Conservation (phyloP, 2,113 vertebrate species). For the Elaphurus davidianus region DNA sequence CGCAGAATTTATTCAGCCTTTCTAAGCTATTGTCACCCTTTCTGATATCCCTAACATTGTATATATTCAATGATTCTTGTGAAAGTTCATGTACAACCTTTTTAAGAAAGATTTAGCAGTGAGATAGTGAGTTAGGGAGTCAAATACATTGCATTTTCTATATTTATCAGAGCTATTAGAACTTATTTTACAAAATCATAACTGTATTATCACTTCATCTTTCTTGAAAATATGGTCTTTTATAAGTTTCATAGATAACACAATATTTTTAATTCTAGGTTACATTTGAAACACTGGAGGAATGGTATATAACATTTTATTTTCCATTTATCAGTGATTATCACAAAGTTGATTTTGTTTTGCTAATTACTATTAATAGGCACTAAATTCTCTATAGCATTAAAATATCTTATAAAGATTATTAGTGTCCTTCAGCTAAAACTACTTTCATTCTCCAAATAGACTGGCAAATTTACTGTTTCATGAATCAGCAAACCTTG, state of each 20-base stretch:
- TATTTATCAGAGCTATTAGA: background rate
- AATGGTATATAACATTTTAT: background rate
- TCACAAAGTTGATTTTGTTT: background rate
- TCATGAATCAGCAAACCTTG: slow-evolving; percentile 2
- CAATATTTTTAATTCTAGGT: background rate
- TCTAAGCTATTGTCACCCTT: background rate
- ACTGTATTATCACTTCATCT: background rate
- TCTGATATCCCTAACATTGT: background rate
- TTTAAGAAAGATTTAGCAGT: background rate
- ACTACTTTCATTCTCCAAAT: slow-evolving; percentile 14
- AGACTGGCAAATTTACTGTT: slow-evolving; percentile 24
- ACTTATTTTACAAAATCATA: background rate
- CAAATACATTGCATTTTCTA: background rate
- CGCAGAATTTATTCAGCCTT: background rate
- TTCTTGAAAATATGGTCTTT: background rate
- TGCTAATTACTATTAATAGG: slow-evolving; percentile 9
- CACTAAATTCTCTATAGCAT: background rate
- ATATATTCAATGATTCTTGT: background rate
- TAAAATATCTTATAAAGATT: slow-evolving; percentile 5
- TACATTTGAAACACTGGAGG: background rate
- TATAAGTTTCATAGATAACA: background rate
- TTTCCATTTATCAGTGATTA: background rate
- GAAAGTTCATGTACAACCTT: background rate
- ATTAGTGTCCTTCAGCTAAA: background rate
- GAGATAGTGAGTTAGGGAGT: background rate